Conservation (phyloP, 2,888 invertebrate species). For the Acanthosoma haemorrhoidale region DNA sequence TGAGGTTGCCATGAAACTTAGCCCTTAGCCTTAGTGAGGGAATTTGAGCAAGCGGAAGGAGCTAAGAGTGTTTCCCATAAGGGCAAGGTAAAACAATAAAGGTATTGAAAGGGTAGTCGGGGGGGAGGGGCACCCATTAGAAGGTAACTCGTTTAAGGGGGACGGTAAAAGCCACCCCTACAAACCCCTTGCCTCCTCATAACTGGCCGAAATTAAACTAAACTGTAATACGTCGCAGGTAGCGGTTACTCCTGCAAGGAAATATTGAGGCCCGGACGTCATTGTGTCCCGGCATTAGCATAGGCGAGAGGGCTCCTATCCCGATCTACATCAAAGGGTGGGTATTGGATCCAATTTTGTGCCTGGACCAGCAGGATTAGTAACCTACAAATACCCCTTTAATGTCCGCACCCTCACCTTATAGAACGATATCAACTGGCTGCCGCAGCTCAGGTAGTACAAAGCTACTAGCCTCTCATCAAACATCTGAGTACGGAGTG, state of each 20-base stretch:
- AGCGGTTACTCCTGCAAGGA: neutral
- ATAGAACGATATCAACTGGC: no score
- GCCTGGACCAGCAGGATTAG: no score
- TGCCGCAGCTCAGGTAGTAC: no score
- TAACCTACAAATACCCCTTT: no score
- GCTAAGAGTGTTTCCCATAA: conserved; percentile 12
- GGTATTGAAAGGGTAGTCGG: neutral
- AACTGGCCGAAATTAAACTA: conserved; percentile 9
- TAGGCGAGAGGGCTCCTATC: no score
- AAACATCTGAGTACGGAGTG: no score
- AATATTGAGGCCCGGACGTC: neutral
- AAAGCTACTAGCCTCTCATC: no score
- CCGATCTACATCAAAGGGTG: no score
- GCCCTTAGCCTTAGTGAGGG: no score
- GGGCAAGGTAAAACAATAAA: neutral
- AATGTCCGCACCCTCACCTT: no score
- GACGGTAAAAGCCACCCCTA: conserved; percentile 2
- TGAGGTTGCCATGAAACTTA: neutral
- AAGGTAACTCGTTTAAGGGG: neutral
- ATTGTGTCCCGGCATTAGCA: neutral
- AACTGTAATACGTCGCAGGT: conserved; percentile 4
- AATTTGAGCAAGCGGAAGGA: neutral
- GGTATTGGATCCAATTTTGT: no score
- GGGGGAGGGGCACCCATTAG: neutral
- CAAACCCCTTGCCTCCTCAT: no score